These are phyloP conservation scores for Emys orbicularis DNA, from an alignment of 2,797 vertebrate species.

Conservation along the genomic window DNA sequence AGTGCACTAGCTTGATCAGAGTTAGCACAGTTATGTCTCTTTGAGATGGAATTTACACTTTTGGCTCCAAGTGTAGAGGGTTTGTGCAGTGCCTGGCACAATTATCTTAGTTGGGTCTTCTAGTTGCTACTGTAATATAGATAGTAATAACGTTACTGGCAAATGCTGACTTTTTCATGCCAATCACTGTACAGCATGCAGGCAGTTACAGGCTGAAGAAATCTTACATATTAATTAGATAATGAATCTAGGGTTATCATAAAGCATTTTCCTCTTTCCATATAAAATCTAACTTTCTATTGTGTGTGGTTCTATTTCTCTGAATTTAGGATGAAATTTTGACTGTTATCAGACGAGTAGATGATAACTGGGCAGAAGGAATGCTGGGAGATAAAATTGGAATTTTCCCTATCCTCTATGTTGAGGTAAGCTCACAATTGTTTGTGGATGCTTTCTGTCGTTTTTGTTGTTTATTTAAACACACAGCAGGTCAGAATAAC, in stretches of 20 bases:
- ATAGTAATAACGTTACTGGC: background rate
- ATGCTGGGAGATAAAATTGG: slow-evolving; percentile 99
- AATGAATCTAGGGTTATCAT: background rate
- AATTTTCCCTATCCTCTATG: slow-evolving; percentile 97
- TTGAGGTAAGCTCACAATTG: slow-evolving; percentile 88
- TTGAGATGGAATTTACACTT: background rate
- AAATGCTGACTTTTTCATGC: background rate
- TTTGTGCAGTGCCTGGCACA: background rate
- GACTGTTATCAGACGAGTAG: slow-evolving; percentile 97
- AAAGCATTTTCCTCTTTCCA: background rate
- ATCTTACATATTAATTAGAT: background rate
- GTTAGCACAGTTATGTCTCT: background rate
- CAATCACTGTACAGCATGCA: background rate
- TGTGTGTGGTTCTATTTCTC: slow-evolving; percentile 7
- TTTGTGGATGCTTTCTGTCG: background rate
- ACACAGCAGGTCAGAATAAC: background rate
- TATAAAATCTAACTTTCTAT: background rate
- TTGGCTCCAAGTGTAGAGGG: background rate
- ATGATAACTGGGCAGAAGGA: slow-evolving; percentile 99
- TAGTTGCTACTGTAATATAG: background rate
- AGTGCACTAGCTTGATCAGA: background rate
- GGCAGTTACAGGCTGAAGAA: background rate
- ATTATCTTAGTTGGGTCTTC: background rate
- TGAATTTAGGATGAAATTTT: slow-evolving; percentile 94
- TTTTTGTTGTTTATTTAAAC: background rate